These are phyloP conservation scores for Tyto alba DNA, from an alignment of 2,113 vertebrate species.

Conservation along the genomic window DNA sequence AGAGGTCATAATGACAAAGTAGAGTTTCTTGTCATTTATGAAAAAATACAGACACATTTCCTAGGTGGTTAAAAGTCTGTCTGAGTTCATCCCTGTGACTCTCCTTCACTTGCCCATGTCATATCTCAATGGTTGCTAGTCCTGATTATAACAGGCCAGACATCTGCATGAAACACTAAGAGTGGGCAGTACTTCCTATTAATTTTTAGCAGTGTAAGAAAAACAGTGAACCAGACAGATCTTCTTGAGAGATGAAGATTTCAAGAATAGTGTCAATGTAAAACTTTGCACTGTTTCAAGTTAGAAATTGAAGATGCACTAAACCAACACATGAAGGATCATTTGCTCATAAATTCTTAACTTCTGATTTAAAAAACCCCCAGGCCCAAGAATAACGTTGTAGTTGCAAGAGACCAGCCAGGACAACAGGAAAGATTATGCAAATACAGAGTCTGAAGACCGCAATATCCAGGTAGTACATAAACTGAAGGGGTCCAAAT, in stretches of 20 bases:
- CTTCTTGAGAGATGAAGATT: neutral
- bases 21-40: neutral
- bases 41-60: neutral
- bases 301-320: neutral
- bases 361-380: neutral
- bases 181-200: neutral
- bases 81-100: neutral
- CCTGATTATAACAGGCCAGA: neutral
- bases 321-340: neutral
- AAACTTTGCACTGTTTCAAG: neutral
- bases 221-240: neutral
- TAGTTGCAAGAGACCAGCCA: neutral
- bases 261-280: neutral
- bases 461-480: neutral
- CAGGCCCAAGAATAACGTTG: neutral
- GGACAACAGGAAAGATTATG: neutral
- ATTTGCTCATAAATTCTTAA: neutral
- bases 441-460: neutral
- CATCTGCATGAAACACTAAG: neutral
- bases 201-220: neutral
- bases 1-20: neutral
- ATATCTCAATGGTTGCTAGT: neutral
- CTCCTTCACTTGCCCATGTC: neutral
- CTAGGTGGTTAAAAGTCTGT: neutral
- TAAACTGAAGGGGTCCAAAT: accelerated